A percentile compares a stretch with the other conserved stretches of the same genome.
Evolutionary conservation across 1,140 invertebrate species (phyloP).

Genomic region (Drosophila jambulina): DNA sequence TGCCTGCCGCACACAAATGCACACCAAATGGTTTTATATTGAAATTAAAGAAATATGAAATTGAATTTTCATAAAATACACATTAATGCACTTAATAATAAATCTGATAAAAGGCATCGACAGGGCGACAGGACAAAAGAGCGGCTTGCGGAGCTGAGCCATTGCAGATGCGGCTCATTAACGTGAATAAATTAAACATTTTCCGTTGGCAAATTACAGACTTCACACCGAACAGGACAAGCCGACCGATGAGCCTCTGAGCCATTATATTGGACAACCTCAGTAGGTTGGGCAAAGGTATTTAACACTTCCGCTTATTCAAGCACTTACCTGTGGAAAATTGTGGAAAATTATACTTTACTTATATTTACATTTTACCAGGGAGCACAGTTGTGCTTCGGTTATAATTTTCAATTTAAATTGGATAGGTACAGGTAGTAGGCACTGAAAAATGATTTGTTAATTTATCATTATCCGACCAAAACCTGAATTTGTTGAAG

Average conservation of each 20-base stretch:
- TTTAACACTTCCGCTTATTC: slow-evolving; percentile 31
- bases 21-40: slow-evolving; percentile 69
- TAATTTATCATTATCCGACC: background rate
- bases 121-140: slow-evolving; percentile 14
- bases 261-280: slow-evolving; percentile 35
- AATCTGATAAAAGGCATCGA: slow-evolving; percentile 69
- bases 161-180: slow-evolving; percentile 73
- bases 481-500: background rate
- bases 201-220: slow-evolving; percentile 62
- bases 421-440: background rate
- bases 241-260: slow-evolving; percentile 19
- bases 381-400: background rate
- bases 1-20: slow-evolving; percentile 33
- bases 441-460: background rate
- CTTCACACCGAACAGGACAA: slow-evolving; percentile 6
- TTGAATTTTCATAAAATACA: slow-evolving; percentile 47
- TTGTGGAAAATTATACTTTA: background rate
- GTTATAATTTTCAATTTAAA: background rate
- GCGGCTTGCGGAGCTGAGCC: background rate
- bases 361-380: background rate
- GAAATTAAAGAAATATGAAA: slow-evolving; percentile 78
- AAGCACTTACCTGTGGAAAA: slow-evolving; percentile 11
- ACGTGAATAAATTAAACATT: slow-evolving; percentile 75
- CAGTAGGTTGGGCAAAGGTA: slow-evolving; percentile 11
- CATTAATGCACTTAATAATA: slow-evolving; percentile 72